phyloP scores from a whole-genome alignment of 2,888 invertebrate genomes.

The Galerucella nymphaeae region DNA sequence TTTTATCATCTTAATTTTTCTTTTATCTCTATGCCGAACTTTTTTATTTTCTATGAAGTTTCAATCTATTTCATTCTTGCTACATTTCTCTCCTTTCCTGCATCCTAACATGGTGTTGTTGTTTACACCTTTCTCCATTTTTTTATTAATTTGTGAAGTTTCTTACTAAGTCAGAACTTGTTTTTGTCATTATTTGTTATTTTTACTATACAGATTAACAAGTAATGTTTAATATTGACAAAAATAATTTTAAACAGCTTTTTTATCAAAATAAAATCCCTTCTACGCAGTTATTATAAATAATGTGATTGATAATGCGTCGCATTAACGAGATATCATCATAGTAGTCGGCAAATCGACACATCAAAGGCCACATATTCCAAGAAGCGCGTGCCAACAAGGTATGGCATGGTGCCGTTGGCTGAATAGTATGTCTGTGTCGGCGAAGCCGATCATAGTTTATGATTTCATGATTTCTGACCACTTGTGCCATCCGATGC shows the following conservation, averaged over 20 bases:
- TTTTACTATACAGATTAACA: too few species aligned
- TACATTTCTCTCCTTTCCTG: too few species aligned
- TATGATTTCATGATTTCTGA: conserved; percentile 56
- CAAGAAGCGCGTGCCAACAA: conserved; percentile 60
- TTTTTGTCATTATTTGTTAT: too few species aligned
- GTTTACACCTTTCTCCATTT: too few species aligned
- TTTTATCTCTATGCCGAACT: too few species aligned
- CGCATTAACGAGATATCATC: conserved; percentile 39
- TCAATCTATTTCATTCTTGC: too few species aligned
- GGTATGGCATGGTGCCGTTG: conserved; percentile 49
- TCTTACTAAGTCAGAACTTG: too few species aligned
- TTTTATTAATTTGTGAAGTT: too few species aligned
- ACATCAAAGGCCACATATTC: conserved; percentile 54
- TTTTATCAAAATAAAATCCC: neutral
- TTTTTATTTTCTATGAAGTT: too few species aligned
- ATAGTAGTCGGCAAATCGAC: conserved; percentile 48
- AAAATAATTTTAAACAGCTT: neutral
- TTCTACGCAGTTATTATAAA: neutral
- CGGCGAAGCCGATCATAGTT: conserved; percentile 56
- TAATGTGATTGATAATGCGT: conserved; percentile 25
- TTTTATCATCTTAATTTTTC: too few species aligned
- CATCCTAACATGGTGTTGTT: too few species aligned
- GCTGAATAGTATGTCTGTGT: conserved; percentile 45
- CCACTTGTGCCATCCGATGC: conserved; percentile 33
- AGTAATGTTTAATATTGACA: neutral